Evolutionary conservation across 1,140 invertebrate species (phyloP).

Genomic region (Scylla paramamosain): DNA sequence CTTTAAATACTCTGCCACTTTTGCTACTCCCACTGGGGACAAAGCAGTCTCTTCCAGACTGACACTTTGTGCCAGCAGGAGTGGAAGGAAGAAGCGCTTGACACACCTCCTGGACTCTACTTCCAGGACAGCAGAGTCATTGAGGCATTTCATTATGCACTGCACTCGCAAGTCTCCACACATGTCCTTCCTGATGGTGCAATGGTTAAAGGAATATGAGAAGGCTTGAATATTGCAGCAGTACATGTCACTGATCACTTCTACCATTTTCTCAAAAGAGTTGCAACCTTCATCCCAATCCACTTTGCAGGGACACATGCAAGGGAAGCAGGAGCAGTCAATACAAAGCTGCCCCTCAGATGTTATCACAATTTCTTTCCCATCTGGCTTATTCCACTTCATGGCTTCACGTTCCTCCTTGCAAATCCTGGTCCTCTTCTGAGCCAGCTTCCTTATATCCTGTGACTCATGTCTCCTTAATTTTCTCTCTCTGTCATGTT

Average conservation of each 20-base stretch:
- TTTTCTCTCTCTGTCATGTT: conserved; percentile 4
- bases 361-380: conserved; percentile 61
- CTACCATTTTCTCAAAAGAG: background rate
- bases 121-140: background rate
- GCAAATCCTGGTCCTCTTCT: conserved; percentile 31
- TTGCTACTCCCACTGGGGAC: background rate
- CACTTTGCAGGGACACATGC: background rate
- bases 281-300: background rate
- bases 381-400: conserved; percentile 30
- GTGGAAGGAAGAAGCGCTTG: background rate
- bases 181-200: conserved; percentile 43
- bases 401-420: background rate
- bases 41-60: conserved; percentile 1
- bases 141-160: conserved; percentile 21
- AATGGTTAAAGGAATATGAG: background rate
- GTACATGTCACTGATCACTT: conserved; percentile 50
- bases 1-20: conserved; percentile 15
- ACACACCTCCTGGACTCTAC: background rate
- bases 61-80: conserved; percentile 41
- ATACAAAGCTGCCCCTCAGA: background rate
- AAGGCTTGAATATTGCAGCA: conserved; percentile 22
- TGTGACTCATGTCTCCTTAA: background rate
- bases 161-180: conserved; percentile 56
- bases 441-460: background rate
- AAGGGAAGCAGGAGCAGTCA: conserved; percentile 15